These are phyloP conservation scores for Apteryx mantelli DNA, from an alignment of 2,113 vertebrate genomes.

Conservation along the genomic window DNA sequence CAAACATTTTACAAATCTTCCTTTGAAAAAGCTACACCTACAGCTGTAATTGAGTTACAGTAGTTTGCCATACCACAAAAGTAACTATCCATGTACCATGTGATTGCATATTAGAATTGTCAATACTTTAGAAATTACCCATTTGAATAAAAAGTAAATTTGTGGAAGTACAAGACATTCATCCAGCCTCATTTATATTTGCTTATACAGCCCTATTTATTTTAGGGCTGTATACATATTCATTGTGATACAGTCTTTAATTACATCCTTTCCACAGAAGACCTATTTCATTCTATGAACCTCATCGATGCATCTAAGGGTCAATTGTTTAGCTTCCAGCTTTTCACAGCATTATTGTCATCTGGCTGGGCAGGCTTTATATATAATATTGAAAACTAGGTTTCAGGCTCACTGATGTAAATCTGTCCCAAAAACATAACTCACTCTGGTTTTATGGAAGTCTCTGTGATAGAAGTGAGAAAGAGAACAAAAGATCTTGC, in stretches of 20 bases:
- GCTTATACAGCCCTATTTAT: background rate
- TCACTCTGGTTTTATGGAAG: background rate
- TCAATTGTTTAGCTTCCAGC: background rate
- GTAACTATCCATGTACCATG: background rate
- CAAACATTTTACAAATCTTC: background rate
- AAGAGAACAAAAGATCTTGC: background rate
- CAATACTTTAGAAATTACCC: background rate
- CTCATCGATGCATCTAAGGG: background rate
- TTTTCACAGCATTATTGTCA: background rate
- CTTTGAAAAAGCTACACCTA: background rate
- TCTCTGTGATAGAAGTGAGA: background rate
- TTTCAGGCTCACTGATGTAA: background rate
- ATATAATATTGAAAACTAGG: background rate
- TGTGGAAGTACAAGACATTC: background rate
- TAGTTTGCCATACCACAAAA: background rate
- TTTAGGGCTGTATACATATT: background rate
- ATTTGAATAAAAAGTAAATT: background rate
- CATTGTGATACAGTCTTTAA: background rate
- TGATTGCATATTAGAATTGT: background rate
- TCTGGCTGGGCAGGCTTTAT: background rate
- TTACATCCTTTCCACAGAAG: background rate
- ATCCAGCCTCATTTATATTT: background rate
- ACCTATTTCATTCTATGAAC: background rate
- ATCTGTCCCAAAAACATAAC: background rate
- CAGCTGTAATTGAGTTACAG: background rate